These are phyloP conservation scores for Gymnodraco acuticeps DNA, from an alignment of 2,797 vertebrate species.

Conservation along the genomic window DNA sequence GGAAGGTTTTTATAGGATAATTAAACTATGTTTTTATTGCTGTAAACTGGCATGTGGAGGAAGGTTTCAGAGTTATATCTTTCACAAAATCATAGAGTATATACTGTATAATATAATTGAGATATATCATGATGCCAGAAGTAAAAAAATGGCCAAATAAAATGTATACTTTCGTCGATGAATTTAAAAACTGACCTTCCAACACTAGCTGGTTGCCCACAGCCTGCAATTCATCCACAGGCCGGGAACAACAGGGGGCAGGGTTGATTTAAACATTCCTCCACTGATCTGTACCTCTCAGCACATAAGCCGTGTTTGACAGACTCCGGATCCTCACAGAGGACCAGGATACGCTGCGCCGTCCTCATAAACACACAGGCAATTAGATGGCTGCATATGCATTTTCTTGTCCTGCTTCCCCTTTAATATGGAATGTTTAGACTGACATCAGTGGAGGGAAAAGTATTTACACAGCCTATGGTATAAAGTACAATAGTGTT, in stretches of 20 bases:
- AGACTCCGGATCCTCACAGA: slow-evolving; percentile 50
- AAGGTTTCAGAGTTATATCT: slow-evolving; percentile 28
- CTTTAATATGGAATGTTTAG: slow-evolving; percentile 60
- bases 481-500: slow-evolving; percentile 25
- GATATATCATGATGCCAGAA: not conserved
- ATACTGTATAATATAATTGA: not conserved
- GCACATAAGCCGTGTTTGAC: slow-evolving; percentile 60
- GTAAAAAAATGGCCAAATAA: not conserved
- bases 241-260: slow-evolving; percentile 64
- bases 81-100: not conserved
- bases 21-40: slow-evolving; percentile 22
- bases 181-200: not conserved
- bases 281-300: slow-evolving; percentile 49
- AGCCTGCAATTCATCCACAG: slow-evolving; percentile 42
- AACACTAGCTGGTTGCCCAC: not conserved
- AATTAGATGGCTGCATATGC: slow-evolving; percentile 38
- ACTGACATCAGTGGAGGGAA: slow-evolving; percentile 39
- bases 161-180: not conserved
- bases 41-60: slow-evolving; percentile 1
- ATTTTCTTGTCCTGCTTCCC: slow-evolving; percentile 24
- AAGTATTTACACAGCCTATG: slow-evolving; percentile 32
- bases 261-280: slow-evolving; percentile 67
- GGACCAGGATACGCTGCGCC: slow-evolving; percentile 34
- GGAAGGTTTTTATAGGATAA: slow-evolving; percentile 27
- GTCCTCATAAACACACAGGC: slow-evolving; percentile 52